Percentiles rank a stretch among this genome's conserved stretches.
Evolutionary conservation across 2,888 invertebrate species (phyloP).

Genomic region (Ectemnius lituratus): DNA sequence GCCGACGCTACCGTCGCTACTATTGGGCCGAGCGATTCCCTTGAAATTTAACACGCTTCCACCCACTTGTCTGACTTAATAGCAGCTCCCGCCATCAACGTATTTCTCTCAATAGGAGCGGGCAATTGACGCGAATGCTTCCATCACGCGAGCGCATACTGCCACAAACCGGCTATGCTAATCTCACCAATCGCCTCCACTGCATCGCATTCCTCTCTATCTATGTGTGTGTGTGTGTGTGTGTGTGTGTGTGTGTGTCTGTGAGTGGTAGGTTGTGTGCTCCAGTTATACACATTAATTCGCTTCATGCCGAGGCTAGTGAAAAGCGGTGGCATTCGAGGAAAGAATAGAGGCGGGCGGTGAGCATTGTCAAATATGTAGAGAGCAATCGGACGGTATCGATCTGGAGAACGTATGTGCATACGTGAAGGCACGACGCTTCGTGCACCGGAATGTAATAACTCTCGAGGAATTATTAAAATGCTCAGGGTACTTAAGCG

Average conservation of each 20-base stretch:
- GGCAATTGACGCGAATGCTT: slow-evolving; percentile 53
- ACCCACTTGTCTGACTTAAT: slow-evolving; percentile 60
- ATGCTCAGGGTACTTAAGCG: slow-evolving; percentile 19
- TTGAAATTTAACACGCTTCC: slow-evolving; percentile 59
- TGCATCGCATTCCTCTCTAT: neutral
- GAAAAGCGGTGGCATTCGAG: too few relatives aligned
- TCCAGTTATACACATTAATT: too few relatives aligned
- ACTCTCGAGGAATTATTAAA: slow-evolving; percentile 34
- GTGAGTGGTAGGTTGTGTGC: neutral
- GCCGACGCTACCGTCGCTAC: slow-evolving; percentile 50
- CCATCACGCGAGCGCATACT: slow-evolving; percentile 37
- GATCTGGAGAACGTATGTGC: too few relatives aligned
- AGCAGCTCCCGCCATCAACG: slow-evolving; percentile 49
- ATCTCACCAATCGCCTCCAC: neutral
- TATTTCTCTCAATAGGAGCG: slow-evolving; percentile 47
- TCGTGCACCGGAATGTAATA: too few relatives aligned
- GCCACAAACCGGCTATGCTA: slow-evolving; percentile 10
- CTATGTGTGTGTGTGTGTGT: too few relatives aligned
- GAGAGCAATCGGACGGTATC: too few relatives aligned
- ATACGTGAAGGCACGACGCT: too few relatives aligned
- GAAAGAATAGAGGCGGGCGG: too few relatives aligned
- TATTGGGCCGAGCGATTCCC: slow-evolving; percentile 57
- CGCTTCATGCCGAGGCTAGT: too few relatives aligned
- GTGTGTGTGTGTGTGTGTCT: too few relatives aligned
- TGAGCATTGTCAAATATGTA: too few relatives aligned